Percentiles rank a stretch among this genome's conserved stretches.
Evolutionary conservation across 2,888 invertebrate genomes (phyloP).

Genomic region (Xanthia togata): DNA sequence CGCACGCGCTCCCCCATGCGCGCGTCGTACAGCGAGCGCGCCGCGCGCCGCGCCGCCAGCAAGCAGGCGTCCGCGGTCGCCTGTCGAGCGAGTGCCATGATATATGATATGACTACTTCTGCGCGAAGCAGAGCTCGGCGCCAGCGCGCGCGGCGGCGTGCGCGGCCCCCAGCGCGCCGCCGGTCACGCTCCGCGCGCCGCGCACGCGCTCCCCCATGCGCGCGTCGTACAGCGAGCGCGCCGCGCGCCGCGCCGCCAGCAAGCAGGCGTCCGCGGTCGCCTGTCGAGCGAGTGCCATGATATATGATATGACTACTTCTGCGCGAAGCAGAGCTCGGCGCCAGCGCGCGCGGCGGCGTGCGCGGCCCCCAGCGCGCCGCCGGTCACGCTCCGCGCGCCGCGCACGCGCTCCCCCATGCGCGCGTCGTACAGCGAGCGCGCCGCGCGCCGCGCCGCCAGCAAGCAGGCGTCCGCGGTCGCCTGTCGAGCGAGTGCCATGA

Average conservation of each 20-base stretch:
- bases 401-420: slow-evolving; percentile 67
- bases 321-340: slow-evolving; percentile 52
- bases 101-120: too few relatives aligned
- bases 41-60: slow-evolving; percentile 52
- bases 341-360: slow-evolving; percentile 30
- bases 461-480: slow-evolving; percentile 64
- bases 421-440: slow-evolving; percentile 60
- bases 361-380: background rate
- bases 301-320: too few relatives aligned
- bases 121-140: slow-evolving; percentile 52
- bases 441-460: slow-evolving; percentile 52
- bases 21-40: slow-evolving; percentile 60
- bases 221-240: slow-evolving; percentile 60
- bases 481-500: slow-evolving; percentile 42
- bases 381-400: background rate
- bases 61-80: slow-evolving; percentile 64
- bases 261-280: slow-evolving; percentile 64
- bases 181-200: background rate
- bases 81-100: slow-evolving; percentile 42
- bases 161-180: background rate
- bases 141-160: slow-evolving; percentile 30
- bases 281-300: slow-evolving; percentile 42
- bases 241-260: slow-evolving; percentile 52
- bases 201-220: slow-evolving; percentile 67
- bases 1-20: slow-evolving; percentile 67